Evolutionary conservation across 2,797 vertebrate species (phyloP).

Genomic region (Hoplostethus mediterraneus): DNA sequence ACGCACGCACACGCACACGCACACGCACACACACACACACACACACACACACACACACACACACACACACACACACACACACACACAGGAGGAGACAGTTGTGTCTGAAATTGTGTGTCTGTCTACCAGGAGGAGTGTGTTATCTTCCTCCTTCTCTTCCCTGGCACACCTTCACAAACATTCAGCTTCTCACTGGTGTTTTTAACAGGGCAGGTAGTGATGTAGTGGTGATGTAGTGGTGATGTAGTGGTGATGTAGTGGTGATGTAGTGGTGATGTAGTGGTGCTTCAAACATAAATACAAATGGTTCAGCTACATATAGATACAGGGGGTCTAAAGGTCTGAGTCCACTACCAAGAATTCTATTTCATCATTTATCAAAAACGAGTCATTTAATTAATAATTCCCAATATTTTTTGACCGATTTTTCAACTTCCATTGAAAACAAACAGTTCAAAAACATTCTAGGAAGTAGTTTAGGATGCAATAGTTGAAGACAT

Average conservation of each 20-base stretch:
- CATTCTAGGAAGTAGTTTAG: not conserved
- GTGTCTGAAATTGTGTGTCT: not conserved
- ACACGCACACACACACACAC: not conserved
- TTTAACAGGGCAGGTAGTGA: not conserved
- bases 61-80: not conserved
- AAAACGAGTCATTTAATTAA: no score
- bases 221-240: no score
- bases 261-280: no score
- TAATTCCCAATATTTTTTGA: no score
- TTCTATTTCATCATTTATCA: no score
- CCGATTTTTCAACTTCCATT: no score
- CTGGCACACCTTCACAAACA: not conserved
- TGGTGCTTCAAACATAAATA: no score
- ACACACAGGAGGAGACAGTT: not conserved
- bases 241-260: not conserved
- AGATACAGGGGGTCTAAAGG: no score
- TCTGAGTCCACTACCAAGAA: no score
- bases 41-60: not conserved
- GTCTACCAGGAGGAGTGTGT: conserved; percentile 1
- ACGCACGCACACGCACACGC: not conserved
- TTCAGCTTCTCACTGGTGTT: not conserved
- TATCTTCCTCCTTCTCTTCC: not conserved
- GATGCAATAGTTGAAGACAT: no score
- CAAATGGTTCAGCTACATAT: no score
- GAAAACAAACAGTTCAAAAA: no score